Base-by-base conservation (phyloP, 2,113 vertebrate species). In the Plotosus lineatus region DNA sequence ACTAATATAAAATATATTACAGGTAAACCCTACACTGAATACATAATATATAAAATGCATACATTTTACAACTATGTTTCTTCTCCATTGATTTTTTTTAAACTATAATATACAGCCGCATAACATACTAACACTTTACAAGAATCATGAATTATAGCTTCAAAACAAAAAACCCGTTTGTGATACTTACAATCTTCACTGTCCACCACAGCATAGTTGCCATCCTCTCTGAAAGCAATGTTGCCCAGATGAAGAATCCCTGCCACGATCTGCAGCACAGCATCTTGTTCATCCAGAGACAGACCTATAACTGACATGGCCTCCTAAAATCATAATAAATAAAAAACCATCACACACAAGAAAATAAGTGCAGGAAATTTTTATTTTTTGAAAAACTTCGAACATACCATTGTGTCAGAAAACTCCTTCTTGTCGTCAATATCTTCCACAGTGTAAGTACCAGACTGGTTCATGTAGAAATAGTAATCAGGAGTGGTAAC, bases 211-310 rank as follows among this genome's bases (percentile, higher is more conserved):
- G 94, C 94, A 17, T 95, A 94, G 86, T 95, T 95, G 80, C 94
- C 94, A 11, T 92, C 91, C 73, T 95, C 94, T 78, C 85, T 91
- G 82, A 95, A 95, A 77, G 85, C 83, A 66, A 95, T 91, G 89
- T 95, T 95, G 48, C 94, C 94, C 74, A 95, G 86, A 66, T 95
- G 94, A 42, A 95, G 92, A 77, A 95, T 94, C 23, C 91, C 92
- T 10, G 93, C 94, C 0, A 95, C 93, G 0, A 95, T 90, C 88
- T 95, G 94, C 44, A 95, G 83, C 11, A 95, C 94, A 0, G 89
- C 88, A 12, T 93, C 90, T 89, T 93, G 92, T 0, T 93, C 93
- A 3, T 94, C 94, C 21, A 58, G 0, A 10, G 90, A 86, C 46
- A 95, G 87, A 33, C 94, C 94, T 48, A 95, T 91, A 2, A 95